A percentile compares a stretch with the other conserved stretches of the same genome.
Evolutionary conservation across 2,797 vertebrate genomes (phyloP).

Genomic region (Columba guinea): DNA sequence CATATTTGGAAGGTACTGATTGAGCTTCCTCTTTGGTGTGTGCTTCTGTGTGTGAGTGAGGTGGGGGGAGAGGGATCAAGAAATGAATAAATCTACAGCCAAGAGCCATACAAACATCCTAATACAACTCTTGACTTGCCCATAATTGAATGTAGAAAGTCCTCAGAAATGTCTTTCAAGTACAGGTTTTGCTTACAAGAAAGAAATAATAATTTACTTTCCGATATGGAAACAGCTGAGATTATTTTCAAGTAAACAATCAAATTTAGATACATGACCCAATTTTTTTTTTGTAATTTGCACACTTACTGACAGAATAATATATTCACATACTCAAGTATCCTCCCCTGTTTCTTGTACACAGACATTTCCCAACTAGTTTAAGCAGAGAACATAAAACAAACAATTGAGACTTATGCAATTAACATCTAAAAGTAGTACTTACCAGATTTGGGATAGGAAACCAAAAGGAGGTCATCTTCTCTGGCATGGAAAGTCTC

Average conservation of each 20-base stretch:
- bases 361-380: background rate
- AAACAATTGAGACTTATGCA: background rate
- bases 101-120: background rate
- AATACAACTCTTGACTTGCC: background rate
- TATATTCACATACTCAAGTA: background rate
- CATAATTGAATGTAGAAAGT: background rate
- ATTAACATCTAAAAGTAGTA: background rate
- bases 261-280: background rate
- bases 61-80: background rate
- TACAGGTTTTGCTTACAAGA: background rate
- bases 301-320: background rate
- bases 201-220: background rate
- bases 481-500: conserved; percentile 73
- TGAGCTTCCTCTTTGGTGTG: background rate
- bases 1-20: background rate
- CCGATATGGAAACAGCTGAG: background rate
- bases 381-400: background rate
- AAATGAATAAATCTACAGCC: background rate
- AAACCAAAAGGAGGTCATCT: conserved; percentile 80
- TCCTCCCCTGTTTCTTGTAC: background rate
- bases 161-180: background rate
- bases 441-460: conserved; percentile 80
- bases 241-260: background rate
- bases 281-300: background rate
- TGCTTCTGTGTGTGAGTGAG: background rate